Evolutionary conservation across 2,797 vertebrate species (phyloP), one percentile per base, ranked within the genome.

Genomic region (Ciconia nigra): DNA sequence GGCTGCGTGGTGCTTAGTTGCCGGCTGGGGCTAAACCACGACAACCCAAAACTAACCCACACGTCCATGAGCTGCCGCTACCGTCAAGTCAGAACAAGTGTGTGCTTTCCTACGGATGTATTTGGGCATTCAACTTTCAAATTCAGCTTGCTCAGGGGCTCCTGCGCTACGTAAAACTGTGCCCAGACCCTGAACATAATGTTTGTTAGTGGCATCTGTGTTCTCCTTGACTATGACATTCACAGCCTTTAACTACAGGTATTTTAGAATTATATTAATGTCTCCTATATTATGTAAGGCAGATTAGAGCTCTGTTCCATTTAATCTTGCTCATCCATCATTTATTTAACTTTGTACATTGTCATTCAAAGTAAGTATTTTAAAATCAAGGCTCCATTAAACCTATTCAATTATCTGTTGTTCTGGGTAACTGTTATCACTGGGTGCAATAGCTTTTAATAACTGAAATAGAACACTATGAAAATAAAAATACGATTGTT

Each of bases 381-480:
- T 82, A 94, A 95, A 96, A 96, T 81, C 26, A 90, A 95, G 90
- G 67, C 72, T 91, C 89, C 87, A 92, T 95, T 95, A 96, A 97
- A 87, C 28, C 69, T 82, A 83, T 94, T 91, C 84, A 92, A 91
- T 89, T 78, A 95, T 79, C 87, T 92, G 62, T 95, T 96, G 78
- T 91, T 93, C 61, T 54, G 80, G 42, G 58, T 83, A 89, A 96
- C 85, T 70, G 69, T 92, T 87, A 86, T 84, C 83, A 73, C 54
- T 13, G 3, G 61, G 51, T 79, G 61, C 73, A 81, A 87, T 58
- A 84, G 61, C 65, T 97, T 96, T 94, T 82, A 92, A 91, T 91
- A 94, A 83, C 63, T 70, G 63, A 90, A 94, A 93, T 35, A 95
- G 87, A 92, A 90, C n/a, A 55, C 21, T 61, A 55, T 6, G 26